Percentiles rank a stretch among this genome's conserved stretches.
phyloP scores from a whole-genome alignment of 1,140 invertebrate species.

The Caenorhabditis briggsae region DNA sequence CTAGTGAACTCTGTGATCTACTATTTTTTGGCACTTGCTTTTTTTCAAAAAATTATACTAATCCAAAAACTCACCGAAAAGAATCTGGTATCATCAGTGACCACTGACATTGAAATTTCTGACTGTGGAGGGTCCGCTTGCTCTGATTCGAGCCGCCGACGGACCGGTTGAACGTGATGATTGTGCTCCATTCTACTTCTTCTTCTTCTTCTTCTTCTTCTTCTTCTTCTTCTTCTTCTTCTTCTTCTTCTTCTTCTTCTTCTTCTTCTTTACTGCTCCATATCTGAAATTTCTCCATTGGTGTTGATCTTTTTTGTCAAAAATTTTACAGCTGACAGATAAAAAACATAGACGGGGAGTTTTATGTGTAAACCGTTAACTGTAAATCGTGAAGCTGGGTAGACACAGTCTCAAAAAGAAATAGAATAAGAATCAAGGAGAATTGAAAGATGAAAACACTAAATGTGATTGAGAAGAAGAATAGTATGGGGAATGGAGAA shows the following conservation, averaged over 20 bases:
- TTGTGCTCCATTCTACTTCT: constrained; percentile 17
- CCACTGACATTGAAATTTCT: constrained; percentile 67
- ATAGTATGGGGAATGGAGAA: neutral
- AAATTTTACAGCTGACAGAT: neutral
- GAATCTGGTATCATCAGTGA: constrained; percentile 60
- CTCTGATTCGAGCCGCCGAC: constrained; percentile 20
- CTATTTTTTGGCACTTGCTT: neutral
- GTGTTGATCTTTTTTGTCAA: neutral
- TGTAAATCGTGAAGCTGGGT: neutral
- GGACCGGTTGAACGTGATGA: neutral
- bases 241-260: neutral
- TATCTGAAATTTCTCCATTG: neutral
- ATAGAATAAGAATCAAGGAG: neutral
- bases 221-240: neutral
- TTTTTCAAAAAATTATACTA: neutral
- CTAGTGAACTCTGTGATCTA: no score
- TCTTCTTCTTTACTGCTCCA: neutral
- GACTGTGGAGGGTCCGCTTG: constrained; percentile 57
- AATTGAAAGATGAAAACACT: neutral
- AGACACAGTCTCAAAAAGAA: neutral
- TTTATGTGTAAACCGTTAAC: neutral
- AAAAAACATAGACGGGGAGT: neutral
- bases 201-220: neutral
- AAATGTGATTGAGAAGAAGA: neutral
- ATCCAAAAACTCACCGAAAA: constrained; percentile 20